Base-by-base conservation (phyloP, 1,140 invertebrate species). In the Palaemon carinicauda region DNA sequence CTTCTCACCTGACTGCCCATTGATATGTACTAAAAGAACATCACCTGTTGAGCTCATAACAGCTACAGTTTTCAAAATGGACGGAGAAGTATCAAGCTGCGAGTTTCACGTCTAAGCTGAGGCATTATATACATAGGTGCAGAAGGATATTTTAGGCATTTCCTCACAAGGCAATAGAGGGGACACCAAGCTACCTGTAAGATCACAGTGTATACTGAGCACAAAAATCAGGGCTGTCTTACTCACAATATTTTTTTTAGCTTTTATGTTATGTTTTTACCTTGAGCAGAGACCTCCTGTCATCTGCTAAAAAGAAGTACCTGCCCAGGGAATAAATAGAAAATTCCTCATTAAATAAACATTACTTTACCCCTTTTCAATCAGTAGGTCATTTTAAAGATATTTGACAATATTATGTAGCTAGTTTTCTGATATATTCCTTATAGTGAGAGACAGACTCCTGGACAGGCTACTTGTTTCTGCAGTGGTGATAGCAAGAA, bases 11-110 rank as follows among this genome's bases (percentile, higher is more conserved):
- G 83, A 85, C 71, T 78, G 84, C 77, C 84, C 73, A 80, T 78
- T 78, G 77, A 80, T 86, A 86, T 86, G 84, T 86, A 86, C 84
- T 86, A 86, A 86, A 78, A 86, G 84, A 86, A 80, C 84, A 86
- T 80, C 84, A 86, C 84, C 60, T 86, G 75, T 86, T 86, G 84
- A 86, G 84, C 84, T 86, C 78, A 56, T 86, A 86, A 86, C 77
- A 80, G 77, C 84, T 86, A 86, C 78, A 80, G 77, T 86, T 86
- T 80, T 86, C 77, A 86, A 86, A 86, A 86, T 86, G 84, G 84
- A 86, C 84, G 84, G 84, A 86, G 74, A 86, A 73, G 41, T 80
- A 71, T 69, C 77, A 79, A 71, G 84, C 77, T 33, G 77, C 27
- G 84, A 82, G 77, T 52, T 73, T 71, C 75, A 79, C 69, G 84